Base-by-base conservation (phyloP, 2,888 invertebrate genomes). In the Dermolepida albohirtum region DNA sequence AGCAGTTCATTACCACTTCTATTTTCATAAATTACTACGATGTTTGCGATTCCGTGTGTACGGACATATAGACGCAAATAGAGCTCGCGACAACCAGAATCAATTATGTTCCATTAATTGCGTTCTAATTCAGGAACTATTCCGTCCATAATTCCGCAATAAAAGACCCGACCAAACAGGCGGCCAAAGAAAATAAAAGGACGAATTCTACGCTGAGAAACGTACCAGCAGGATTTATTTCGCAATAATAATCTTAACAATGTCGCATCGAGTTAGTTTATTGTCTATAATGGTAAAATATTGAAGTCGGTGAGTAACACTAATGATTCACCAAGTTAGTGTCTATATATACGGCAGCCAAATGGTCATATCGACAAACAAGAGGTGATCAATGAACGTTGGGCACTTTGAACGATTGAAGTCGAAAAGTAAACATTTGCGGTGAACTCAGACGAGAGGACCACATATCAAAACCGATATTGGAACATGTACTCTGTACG, bases 341-440 rank as follows among this genome's bases (percentile, higher is more conserved):
- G 43, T 22, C 22, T 34, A 10, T 10, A 6, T 10, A 10, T 2
- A 34, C 34, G 34, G 34, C 34, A 34, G 2, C 6, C 34, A 34
- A 34, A 34, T 34, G 34, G 34, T 12, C 27, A 16, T 27, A 44
- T 57, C 14, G 14, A 27, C 14, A 43, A 44, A 43, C 14, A 43
- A 43, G 34, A 34, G 57, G 57, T 57, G 57, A 57, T 27, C 43
- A 57, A 57, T 57, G 57, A 10, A 44, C 22, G 14, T 40, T 11
- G 27, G 44, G 43, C 27, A 57, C 44, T 44, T 14, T 10, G 17
- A 40, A 17, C 17, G 5, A 17, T 10, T 39, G 10, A n/a, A 39
- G 57, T 57, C 57, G 12, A 12, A 43, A 57, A 57, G 57, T 57
- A 57, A 57, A 57, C 57, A 57, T 57, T 57, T 43, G 43, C 29